Evolutionary conservation across 2,113 vertebrate genomes (phyloP), one percentile per base, ranked within the genome.

Genomic region (Gambusia holbrooki): DNA sequence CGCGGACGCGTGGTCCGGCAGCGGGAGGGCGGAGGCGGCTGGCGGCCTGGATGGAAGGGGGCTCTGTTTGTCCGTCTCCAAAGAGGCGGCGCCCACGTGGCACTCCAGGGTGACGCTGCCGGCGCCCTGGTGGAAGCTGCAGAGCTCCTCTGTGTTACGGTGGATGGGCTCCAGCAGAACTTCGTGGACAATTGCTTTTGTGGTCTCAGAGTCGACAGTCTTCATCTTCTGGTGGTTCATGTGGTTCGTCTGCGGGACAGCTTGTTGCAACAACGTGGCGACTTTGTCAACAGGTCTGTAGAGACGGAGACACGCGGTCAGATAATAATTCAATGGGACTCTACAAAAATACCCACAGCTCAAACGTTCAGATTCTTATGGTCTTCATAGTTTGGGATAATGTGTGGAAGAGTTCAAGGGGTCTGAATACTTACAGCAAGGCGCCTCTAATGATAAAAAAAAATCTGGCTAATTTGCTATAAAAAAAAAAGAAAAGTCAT

Each of bases 161-260:
- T 94, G 92, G 29, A 90, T 90, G 80, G 94, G 95, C 77, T 95
- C 94, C 61, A 69, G 87, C 7, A 91, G 83, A 42, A 92, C 92
- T 42, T 92, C 86, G 32, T 92, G 90, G 71, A 88, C 11, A 5
- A 76, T 14, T 22, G 76, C 76, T 28, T 74, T 51, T 0, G 64
- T 5, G 37, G 17, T 3, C 5, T 84, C 82, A 10, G 63, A 27
- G 62, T 84, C 76, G 0, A 68, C 40, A 11, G 45, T 66, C 76
- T 73, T 71, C 68, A 29, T 72, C 51, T 74, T 73, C 70, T 87
- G 76, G 71, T 87, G 78, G 78, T 84, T 87, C 27, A 95, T 48
- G 25, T 98, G 96, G 91, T 97, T 97, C 54, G 91, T 92, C 71
- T 96, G 96, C 1, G 95, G 95, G 62, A 95, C 93, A 0, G 95